Evolutionary conservation across 2,888 invertebrate genomes (phyloP), one percentile per base, ranked within the genome.

Genomic region (Papilio demoleus): DNA sequence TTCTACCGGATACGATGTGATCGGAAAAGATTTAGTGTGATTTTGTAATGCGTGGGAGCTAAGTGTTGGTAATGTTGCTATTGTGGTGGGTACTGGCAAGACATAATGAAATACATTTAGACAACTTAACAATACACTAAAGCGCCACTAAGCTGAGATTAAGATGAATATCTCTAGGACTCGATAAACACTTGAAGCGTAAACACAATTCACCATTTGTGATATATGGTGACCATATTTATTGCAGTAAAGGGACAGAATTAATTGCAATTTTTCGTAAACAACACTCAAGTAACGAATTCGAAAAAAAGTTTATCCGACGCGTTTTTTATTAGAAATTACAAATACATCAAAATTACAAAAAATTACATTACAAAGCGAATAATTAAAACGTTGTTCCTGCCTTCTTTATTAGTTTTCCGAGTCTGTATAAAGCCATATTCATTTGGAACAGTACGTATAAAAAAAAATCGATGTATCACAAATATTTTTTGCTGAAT

Each of bases 141-240:
- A 79, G 79, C 84, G 77, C 78, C 76, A 81, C 82, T 89, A 88
- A 91, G 87, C 90, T 81, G 73, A 81, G 89, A 87, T 92, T 91
- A 86, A 89, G 90, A 92, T 92, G 77, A 17, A 79, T 86, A 90
- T 91, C 90, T 82, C 74, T 84, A 85, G 83, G 78, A 80, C 81
- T 78, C 75, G 77, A 81, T 86, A 88, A 90, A 91, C 90, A 91
- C 90, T 91, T 85, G 85, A 87, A 83, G 76, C 79, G 77, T 81
- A 87, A 86, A 88, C 84, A 84, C 80, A 83, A 83, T 84, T 82
- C 79, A 78, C 36, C 75, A 71, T 75, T 75, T 75, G 75, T 71
- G 27, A 42, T 59, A 40, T 38, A 64, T 14, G 34, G 65, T 65
- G 24, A 53, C 68, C 60, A 65, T 34, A 53, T 14, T 65, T n/a